These are phyloP conservation scores for Protosalanx chinensis DNA, from an alignment of 2,797 vertebrate species.

Conservation along the genomic window DNA sequence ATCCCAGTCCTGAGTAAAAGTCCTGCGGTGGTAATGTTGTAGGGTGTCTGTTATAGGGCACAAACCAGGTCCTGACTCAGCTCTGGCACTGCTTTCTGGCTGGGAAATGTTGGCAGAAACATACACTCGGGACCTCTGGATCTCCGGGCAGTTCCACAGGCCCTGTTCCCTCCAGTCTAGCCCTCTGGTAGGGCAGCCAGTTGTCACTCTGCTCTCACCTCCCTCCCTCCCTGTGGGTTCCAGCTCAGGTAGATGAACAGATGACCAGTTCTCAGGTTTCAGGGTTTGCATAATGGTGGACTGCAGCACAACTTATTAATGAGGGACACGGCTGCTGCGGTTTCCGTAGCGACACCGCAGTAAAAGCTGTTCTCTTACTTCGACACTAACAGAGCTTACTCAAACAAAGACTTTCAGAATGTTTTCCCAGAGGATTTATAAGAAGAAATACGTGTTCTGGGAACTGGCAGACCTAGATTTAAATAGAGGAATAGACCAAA, in stretches of 20 bases:
- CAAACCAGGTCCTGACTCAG: slow-evolving; percentile 29
- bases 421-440: slow-evolving; percentile 24
- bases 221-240: slow-evolving; percentile 36
- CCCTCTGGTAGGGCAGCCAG: slow-evolving; percentile 32
- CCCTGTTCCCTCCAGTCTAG: slow-evolving; percentile 25
- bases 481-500: slow-evolving; percentile 37
- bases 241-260: slow-evolving; percentile 67
- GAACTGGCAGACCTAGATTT: slow-evolving; percentile 32
- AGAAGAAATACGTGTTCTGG: slow-evolving; percentile 26
- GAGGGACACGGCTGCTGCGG: slow-evolving; percentile 42
- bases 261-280: slow-evolving; percentile 70
- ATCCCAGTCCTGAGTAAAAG: slow-evolving; percentile 28
- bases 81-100: slow-evolving; percentile 20
- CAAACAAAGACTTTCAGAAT: slow-evolving; percentile 33
- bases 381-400: slow-evolving; percentile 26
- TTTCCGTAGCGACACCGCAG: slow-evolving; percentile 36
- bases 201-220: slow-evolving; percentile 33
- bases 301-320: slow-evolving; percentile 63
- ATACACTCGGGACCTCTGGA: slow-evolving; percentile 22
- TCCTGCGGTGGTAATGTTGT: slow-evolving; percentile 14
- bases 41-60: slow-evolving; percentile 16
- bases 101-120: slow-evolving; percentile 26
- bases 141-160: slow-evolving; percentile 25
- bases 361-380: slow-evolving; percentile 29
- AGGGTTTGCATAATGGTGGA: slow-evolving; percentile 50